Conservation (phyloP, 2,797 vertebrate species). For the Cheracebus regulus region DNA sequence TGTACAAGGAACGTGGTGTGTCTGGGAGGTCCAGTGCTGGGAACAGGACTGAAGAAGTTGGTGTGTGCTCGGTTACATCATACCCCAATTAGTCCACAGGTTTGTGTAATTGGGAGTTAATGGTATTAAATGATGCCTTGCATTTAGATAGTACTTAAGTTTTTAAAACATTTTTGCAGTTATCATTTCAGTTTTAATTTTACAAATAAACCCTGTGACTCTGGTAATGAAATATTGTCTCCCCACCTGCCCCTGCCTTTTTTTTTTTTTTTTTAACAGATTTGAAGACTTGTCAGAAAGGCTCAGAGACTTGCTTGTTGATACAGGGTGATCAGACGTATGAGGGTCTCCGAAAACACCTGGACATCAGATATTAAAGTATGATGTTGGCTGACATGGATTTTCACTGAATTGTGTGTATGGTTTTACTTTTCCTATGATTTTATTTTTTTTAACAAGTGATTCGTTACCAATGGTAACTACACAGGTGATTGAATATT, state of each 20-base stretch:
- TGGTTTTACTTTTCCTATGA: not conserved
- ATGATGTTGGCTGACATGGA: not conserved
- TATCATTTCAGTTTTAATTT: not conserved
- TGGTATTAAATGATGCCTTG: not conserved
- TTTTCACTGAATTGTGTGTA: not conserved
- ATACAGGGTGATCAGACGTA: not conserved
- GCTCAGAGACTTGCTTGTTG: not conserved
- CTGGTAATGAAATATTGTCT: not conserved
- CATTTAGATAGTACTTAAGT: not conserved
- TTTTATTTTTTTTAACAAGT: not conserved
- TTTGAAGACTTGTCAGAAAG: not conserved
- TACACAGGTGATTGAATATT: not conserved
- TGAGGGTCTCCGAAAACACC: not conserved
- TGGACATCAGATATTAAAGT: not conserved
- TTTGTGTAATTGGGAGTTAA: not conserved
- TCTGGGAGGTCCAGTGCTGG: not conserved
- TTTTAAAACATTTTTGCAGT: not conserved
- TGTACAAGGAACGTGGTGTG: not conserved
- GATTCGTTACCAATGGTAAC: not conserved
- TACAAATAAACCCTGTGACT: not conserved
- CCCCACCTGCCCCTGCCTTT: fast-evolving
- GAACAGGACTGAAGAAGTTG: not conserved
- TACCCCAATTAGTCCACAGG: not conserved
- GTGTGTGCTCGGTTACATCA: not conserved
- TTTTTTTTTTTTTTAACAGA: not conserved